Evolutionary conservation across 2,113 vertebrate genomes (phyloP), one percentile per base, ranked within the genome.

Genomic region (Ellobius talpinus): DNA sequence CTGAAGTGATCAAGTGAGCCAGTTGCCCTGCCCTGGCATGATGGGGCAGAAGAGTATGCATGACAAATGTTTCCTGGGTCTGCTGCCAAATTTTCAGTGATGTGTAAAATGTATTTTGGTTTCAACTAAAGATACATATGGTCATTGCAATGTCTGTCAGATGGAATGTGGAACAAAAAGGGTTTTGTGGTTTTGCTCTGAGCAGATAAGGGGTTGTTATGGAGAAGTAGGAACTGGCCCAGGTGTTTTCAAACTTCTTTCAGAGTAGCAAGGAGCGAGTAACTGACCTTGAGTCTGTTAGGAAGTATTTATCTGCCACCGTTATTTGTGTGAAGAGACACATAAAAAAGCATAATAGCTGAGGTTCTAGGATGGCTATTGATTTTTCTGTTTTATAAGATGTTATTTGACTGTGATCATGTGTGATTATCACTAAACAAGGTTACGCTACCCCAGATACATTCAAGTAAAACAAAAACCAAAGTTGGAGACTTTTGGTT

Each of bases 71-170:
- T 98, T 97, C 81, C 94, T 10, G 82, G 90, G n/a, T 89, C 58
- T 91, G 86, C 89, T 98, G 96, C 97, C 97, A 97, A 97, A 74
- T 96, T 94, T 74, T 91, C 65, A 95, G 97, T 91, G 97, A 96
- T 95, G 97, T 97, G 96, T 96, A 96, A 98, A 96, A 97, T 95
- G 94, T 98, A 97, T 97, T 98, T 97, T 97, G 96, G 95, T 97
- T 97, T 94, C 86, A 89, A 77, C 90, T 87, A 85, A 89, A 73
- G 91, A 97, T 94, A 92, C 97, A 97, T 98, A 97, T 97, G 94
- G 97, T 92, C 97, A 97, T 4, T 97, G 96, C 94, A 89, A 47
- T 89, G 94, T 82, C 96, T 97, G 91, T 97, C 89, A 95, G 89
- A 96, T 93, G 89, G 77, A 70, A 90, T 66, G 17, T 45, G 47